phyloP scores from a whole-genome alignment of 1,140 invertebrate genomes.

The Drosophila baimaii region DNA sequence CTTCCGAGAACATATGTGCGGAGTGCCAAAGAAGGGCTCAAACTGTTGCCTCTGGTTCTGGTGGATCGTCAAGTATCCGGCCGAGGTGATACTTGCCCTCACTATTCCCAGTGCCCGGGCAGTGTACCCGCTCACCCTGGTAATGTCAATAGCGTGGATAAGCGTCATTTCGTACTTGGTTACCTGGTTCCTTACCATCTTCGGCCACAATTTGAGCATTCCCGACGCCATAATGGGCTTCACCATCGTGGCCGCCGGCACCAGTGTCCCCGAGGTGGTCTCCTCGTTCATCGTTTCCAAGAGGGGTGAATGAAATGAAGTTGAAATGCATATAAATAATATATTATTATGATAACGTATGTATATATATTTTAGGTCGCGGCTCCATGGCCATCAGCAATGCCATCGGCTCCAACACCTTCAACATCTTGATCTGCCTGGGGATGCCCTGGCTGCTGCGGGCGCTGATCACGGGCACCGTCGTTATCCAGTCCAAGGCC shows the following conservation, averaged over 20 bases:
- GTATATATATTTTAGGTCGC: slow-evolving; percentile 84
- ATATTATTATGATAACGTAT: background rate
- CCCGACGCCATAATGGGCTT: slow-evolving; percentile 92
- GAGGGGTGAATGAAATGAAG: slow-evolving; percentile 87
- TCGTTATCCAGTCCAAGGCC: slow-evolving; percentile 88
- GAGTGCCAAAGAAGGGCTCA: background rate
- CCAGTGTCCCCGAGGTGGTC: slow-evolving; percentile 92
- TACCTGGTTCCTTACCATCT: slow-evolving; percentile 95
- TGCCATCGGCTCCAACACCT: slow-evolving; percentile 94
- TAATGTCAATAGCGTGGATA: slow-evolving; percentile 95
- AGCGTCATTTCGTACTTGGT: slow-evolving; percentile 92
- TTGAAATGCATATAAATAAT: too few species aligned
- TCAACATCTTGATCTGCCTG: slow-evolving; percentile 93
- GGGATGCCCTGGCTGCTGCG: slow-evolving; percentile 93
- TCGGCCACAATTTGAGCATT: slow-evolving; percentile 90
- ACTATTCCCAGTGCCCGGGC: slow-evolving; percentile 58
- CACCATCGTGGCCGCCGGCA: slow-evolving; percentile 89
- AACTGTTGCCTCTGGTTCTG: slow-evolving; percentile 13
- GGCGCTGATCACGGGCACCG: slow-evolving; percentile 87
- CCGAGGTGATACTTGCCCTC: slow-evolving; percentile 41
- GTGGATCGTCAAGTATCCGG: slow-evolving; percentile 57
- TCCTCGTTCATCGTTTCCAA: slow-evolving; percentile 91
- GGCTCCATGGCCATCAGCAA: slow-evolving; percentile 94
- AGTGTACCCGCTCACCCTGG: slow-evolving; percentile 87
- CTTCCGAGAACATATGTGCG: slow-evolving; percentile 36